These are phyloP conservation scores for Tortrix viridana DNA, from an alignment of 2,888 invertebrate species.

Conservation along the genomic window DNA sequence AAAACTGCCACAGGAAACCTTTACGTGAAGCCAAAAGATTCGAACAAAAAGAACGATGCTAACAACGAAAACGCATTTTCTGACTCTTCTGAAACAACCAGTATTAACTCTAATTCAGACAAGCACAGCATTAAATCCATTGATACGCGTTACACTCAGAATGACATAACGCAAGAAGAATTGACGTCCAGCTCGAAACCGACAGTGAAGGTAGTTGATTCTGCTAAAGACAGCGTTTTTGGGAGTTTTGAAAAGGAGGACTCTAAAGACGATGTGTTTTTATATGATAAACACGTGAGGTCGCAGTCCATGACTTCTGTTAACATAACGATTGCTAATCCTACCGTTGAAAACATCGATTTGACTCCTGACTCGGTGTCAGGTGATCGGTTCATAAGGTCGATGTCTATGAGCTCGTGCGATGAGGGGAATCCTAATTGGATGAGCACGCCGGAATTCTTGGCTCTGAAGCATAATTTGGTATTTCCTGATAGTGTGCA, in stretches of 20 bases:
- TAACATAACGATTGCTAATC: conserved; percentile 88
- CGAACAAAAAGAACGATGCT: conserved; percentile 61
- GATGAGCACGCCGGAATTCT: conserved; percentile 91
- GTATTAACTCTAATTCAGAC: conserved; percentile 80
- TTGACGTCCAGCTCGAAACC: conserved; percentile 72
- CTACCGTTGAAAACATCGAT: conserved; percentile 88
- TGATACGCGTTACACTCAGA: conserved; percentile 71
- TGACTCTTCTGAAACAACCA: conserved; percentile 82
- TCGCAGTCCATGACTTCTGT: conserved; percentile 86
- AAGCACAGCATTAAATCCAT: conserved; percentile 78
- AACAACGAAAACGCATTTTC: conserved; percentile 77
- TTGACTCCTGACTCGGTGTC: conserved; percentile 86
- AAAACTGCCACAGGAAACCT: conserved; percentile 61
- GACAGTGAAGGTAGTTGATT: conserved; percentile 69
- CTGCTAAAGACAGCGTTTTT: conserved; percentile 68
- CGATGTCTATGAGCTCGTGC: conserved; percentile 86
- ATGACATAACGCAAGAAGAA: conserved; percentile 73
- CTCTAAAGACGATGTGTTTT: conserved; percentile 67
- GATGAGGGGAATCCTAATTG: conserved; percentile 91
- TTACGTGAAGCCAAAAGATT: conserved; percentile 50
- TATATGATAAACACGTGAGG: conserved; percentile 75
- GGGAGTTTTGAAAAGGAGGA: conserved; percentile 72
- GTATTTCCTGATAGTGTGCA: conserved; percentile 92
- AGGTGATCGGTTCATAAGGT: conserved; percentile 83
- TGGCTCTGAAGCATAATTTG: conserved; percentile 91